Evolutionary conservation across 2,888 invertebrate species (phyloP), one percentile per base, ranked within the genome.

Genomic region (Monochamus alternatus): DNA sequence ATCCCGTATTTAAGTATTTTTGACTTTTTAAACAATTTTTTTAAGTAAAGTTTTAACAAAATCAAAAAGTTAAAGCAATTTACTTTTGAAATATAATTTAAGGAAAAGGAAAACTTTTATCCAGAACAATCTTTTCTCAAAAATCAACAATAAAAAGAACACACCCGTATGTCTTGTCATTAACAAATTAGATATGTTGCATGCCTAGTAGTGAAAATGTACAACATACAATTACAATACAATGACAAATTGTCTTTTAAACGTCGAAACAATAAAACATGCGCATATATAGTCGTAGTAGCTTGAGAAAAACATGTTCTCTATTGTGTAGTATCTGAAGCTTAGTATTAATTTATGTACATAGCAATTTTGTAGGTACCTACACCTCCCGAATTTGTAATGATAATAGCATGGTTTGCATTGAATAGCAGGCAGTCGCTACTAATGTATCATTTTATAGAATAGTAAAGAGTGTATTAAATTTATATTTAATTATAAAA

Each of bases 221-320:
- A 22, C 55, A 5, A 55, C 55, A 55, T 55, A 55, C n/a, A n/a
- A 55, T 55, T 55, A 64, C 31, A 58, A 68, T 52, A 68, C 58
- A 68, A 68, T 68, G 68, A 68, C 68, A 68, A 68, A 68, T 59
- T 68, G 68, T 59, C 10, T 68, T 68, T 68, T 68, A 68, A 68
- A 68, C 43, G 30, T 43, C 44, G 5, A 43, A 22, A 58, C 9
- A 58, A 44, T 58, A 68, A 67, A 68, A 68, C 58, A 43, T 44
- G 44, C 32, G 43, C 58, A 59, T 38, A 32, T 38, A 30, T 12
- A 22, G 38, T 67, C 31, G 9, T 52, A 14, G 67, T 67, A 52
- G 67, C 68, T 43, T 68, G 68, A 58, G 68, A 68, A 68, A 68
- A 68, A 58, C 9, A 58, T n/a, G 38, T 43, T 38, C 4, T 14